These are phyloP conservation scores for Ptychoptera albimana DNA, from an alignment of 2,888 invertebrate genomes.

Conservation along the genomic window DNA sequence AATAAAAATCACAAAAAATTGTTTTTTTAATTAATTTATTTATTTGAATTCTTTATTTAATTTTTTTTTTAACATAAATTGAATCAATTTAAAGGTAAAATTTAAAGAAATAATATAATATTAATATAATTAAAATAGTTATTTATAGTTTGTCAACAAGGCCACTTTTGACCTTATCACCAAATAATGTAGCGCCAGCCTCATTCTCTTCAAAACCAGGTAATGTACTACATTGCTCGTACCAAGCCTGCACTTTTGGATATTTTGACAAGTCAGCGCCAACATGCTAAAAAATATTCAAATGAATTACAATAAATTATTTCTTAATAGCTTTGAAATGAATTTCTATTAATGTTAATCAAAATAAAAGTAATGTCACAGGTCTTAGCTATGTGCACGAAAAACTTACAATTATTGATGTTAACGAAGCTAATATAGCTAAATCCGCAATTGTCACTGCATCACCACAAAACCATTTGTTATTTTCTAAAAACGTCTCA, in stretches of 20 bases:
- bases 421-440: slow-evolving; percentile 25
- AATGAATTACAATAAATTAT: too few relatives aligned
- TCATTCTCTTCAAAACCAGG: slow-evolving; percentile 43
- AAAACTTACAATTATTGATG: slow-evolving; percentile 15
- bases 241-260: slow-evolving; percentile 29
- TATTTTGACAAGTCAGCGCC: slow-evolving; percentile 11
- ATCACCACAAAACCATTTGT: slow-evolving; percentile 28
- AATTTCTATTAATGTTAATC: too few relatives aligned
- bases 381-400: too few relatives aligned
- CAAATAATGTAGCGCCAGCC: slow-evolving; percentile 40
- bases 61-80: too few relatives aligned
- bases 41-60: too few relatives aligned
- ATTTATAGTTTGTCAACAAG: slow-evolving; percentile 17
- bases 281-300: slow-evolving; percentile 2
- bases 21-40: too few relatives aligned
- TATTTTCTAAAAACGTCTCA: slow-evolving; percentile 22
- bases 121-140: too few relatives aligned
- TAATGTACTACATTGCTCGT: slow-evolving; percentile 37
- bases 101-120: too few relatives aligned
- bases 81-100: too few relatives aligned
- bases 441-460: slow-evolving; percentile 32
- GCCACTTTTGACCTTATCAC: slow-evolving; percentile 39
- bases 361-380: too few relatives aligned
- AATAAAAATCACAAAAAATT: too few relatives aligned
- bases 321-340: too few relatives aligned